These are phyloP conservation scores for Anabacerthia variegaticeps DNA, from an alignment of 2,797 vertebrate species.

Conservation along the genomic window DNA sequence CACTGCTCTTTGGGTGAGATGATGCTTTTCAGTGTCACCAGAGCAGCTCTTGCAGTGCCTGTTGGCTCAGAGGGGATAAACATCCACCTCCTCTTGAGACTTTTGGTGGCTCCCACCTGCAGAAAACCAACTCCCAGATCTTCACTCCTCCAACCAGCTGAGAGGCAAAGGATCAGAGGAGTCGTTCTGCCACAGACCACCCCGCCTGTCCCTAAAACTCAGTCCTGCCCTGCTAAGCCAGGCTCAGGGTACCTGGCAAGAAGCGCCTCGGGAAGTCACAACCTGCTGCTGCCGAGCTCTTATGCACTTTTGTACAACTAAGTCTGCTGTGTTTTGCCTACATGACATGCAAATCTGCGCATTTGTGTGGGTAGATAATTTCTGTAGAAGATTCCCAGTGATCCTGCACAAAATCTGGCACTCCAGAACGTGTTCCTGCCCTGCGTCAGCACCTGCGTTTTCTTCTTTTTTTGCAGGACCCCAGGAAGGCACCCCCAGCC, in stretches of 20 bases:
- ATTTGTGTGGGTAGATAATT: neutral
- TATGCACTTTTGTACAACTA: neutral
- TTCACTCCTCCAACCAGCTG: neutral
- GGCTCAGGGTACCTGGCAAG: neutral
- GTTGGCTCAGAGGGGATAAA: neutral
- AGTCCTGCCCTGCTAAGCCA: rapidly evolving
- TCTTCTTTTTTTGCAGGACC: no score
- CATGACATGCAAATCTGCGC: neutral
- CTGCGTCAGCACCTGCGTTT: neutral
- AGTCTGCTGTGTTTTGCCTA: neutral
- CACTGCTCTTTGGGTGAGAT: no score
- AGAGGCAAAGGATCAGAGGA: neutral
- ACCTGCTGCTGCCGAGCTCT: neutral
- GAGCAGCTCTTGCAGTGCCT: neutral
- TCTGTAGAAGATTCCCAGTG: neutral
- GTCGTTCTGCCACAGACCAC: rapidly evolving
- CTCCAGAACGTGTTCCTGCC: neutral
- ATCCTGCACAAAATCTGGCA: neutral
- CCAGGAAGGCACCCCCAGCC: neutral
- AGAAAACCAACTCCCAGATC: neutral
- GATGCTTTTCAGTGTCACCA: neutral
- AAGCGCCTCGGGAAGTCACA: neutral
- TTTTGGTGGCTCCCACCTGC: neutral
- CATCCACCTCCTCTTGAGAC: rapidly evolving
- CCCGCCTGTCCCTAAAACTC: neutral